Evolutionary conservation across 2,113 vertebrate genomes (phyloP).

Genomic region (Hippocampus guttulatus): DNA sequence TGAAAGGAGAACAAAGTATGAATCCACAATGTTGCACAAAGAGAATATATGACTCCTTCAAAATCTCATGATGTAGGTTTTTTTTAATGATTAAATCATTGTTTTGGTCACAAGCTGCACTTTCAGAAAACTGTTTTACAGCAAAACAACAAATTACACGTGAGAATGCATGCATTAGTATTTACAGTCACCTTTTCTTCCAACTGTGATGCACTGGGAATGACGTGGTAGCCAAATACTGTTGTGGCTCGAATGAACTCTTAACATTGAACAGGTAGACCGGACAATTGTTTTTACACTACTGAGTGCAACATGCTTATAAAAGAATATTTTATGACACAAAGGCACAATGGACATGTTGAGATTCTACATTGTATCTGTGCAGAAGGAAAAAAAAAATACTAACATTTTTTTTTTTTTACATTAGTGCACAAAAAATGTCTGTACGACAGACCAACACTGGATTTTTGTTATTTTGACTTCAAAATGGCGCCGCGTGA

Average conservation of each 20-base stretch:
- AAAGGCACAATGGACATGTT: slow-evolving; percentile 9
- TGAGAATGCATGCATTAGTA: slow-evolving; percentile 15
- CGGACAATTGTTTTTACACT: neutral
- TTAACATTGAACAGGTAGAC: slow-evolving; percentile 11
- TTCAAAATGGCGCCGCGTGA: no score
- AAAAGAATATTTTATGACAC: neutral
- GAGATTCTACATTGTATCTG: neutral
- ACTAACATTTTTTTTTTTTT: no score
- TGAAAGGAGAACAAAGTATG: neutral
- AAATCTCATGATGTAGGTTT: slow-evolving; percentile 25
- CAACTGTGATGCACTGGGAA: slow-evolving; percentile 19
- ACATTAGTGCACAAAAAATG: neutral
- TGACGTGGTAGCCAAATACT: slow-evolving; percentile 17
- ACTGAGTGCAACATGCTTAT: neutral
- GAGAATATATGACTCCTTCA: slow-evolving; percentile 15
- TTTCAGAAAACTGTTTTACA: slow-evolving; percentile 48
- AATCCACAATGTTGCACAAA: neutral
- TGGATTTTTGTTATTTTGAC: no score
- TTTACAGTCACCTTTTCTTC: slow-evolving; percentile 22
- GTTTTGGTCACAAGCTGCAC: slow-evolving; percentile 56
- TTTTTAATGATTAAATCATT: slow-evolving; percentile 36
- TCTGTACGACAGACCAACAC: neutral
- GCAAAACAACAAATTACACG: slow-evolving; percentile 31
- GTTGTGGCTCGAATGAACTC: slow-evolving; percentile 35
- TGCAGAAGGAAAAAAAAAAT: neutral